Conservation (phyloP, 2,113 vertebrate genomes). For the Hyperoodon ampullatus region DNA sequence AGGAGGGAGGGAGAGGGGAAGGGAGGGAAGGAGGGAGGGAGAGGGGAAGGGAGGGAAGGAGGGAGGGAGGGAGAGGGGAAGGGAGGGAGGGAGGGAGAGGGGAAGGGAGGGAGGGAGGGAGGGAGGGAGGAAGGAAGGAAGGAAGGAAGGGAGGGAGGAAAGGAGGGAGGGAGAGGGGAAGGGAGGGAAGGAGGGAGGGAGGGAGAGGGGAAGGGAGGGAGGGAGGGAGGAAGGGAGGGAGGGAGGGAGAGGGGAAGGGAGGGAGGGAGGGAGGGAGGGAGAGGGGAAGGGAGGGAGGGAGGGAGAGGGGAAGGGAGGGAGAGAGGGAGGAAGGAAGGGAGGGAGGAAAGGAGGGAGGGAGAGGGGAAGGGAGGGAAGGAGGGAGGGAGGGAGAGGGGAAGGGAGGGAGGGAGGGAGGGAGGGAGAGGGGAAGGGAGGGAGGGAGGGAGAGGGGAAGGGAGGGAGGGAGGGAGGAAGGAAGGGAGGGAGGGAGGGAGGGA, state of each 20-base stretch:
- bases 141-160: neutral
- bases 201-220: no score
- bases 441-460: neutral
- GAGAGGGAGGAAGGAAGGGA: neutral
- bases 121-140: no score
- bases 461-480: neutral
- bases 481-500: neutral
- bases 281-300: neutral
- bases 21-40: neutral
- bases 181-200: neutral
- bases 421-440: neutral
- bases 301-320: neutral
- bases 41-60: neutral
- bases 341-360: neutral
- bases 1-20: neutral
- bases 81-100: neutral
- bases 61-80: neutral
- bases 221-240: neutral
- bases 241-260: neutral
- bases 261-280: neutral
- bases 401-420: neutral
- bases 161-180: no score
- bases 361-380: neutral
- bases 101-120: neutral
- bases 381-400: no score